A percentile compares a stretch with the other conserved stretches of the same genome.
Evolutionary conservation across 2,113 vertebrate species (phyloP).

Genomic region (Felis chaus): DNA sequence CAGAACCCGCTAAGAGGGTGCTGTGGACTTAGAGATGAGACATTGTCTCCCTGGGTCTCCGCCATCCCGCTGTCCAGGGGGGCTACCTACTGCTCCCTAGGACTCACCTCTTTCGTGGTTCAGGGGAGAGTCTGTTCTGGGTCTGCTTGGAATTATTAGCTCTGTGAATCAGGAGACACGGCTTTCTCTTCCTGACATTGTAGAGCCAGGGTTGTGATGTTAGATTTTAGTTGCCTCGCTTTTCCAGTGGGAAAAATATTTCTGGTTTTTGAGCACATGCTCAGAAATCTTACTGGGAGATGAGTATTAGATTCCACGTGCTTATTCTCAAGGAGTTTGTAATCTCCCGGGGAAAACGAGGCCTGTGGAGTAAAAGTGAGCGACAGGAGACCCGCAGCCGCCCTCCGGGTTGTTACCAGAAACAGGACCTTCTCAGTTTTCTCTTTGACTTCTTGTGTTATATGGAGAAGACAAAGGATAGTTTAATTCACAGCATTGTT

Average conservation of each 20-base stretch:
- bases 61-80: fast-evolving
- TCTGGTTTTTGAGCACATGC: neutral
- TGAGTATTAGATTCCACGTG: neutral
- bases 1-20: fast-evolving
- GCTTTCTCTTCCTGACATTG: neutral
- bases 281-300: neutral
- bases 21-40: fast-evolving
- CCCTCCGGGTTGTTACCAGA: no score
- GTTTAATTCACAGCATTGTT: neutral
- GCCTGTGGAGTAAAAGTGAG: neutral
- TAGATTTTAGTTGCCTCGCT: neutral
- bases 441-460: neutral
- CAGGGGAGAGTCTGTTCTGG: neutral
- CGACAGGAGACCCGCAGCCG: neutral
- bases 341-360: neutral
- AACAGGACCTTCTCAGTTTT: neutral
- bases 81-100: no score
- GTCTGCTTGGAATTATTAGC: neutral
- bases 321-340: neutral
- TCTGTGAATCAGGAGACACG: neutral
- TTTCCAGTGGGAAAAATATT: neutral
- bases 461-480: neutral
- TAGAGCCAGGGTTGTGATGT: neutral
- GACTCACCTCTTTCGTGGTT: neutral
- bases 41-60: neutral